Evolutionary conservation across 2,113 vertebrate species (phyloP).

Genomic region (Tautogolabrus adspersus): DNA sequence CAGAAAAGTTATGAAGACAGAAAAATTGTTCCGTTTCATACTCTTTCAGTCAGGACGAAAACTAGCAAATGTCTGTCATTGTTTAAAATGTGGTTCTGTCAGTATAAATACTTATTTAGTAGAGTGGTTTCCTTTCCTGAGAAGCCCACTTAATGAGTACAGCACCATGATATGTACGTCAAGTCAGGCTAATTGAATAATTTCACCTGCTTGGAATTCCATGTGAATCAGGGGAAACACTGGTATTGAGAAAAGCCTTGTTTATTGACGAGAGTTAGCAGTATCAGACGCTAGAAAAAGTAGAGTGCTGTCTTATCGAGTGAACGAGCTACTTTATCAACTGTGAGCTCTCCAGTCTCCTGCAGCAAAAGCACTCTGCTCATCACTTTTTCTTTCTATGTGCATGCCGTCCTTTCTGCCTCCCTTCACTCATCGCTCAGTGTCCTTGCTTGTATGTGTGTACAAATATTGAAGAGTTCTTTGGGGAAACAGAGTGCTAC

Average conservation of each 20-base stretch:
- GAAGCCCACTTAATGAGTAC: neutral
- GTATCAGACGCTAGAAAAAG: neutral
- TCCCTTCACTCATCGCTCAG: neutral
- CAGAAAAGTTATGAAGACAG: too few species aligned
- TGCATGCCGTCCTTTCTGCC: neutral
- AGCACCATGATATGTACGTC: neutral
- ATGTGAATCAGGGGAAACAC: neutral
- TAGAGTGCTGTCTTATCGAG: neutral
- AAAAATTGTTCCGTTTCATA: neutral
- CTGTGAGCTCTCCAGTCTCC: neutral
- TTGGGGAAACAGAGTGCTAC: neutral
- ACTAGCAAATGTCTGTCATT: neutral
- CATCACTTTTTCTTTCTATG: neutral
- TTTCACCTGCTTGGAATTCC: neutral
- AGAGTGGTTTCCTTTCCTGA: neutral
- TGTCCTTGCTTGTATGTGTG: neutral
- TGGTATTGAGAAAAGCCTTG: neutral
- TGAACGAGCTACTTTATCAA: slow-evolving; percentile 6
- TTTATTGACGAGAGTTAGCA: neutral
- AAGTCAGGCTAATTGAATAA: neutral
- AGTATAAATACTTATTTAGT: neutral
- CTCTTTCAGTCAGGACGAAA: neutral
- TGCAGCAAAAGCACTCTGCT: neutral
- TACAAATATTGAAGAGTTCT: neutral
- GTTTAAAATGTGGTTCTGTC: neutral